Conservation (phyloP, 2,113 vertebrate species). For the Anseranas semipalmata region DNA sequence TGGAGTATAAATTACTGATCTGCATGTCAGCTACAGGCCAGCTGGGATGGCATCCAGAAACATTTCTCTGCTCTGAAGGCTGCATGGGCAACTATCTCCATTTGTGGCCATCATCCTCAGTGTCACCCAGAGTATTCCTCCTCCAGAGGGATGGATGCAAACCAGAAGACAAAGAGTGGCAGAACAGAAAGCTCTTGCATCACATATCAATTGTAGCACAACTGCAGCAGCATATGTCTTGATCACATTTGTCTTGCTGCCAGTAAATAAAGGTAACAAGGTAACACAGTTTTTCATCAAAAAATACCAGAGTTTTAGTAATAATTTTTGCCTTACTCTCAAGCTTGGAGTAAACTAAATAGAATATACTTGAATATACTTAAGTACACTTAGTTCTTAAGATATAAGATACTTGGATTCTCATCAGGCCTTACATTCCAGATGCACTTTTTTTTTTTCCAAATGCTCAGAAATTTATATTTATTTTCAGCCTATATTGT, state of each 20-base stretch:
- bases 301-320: not conserved
- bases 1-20: constrained; percentile 61
- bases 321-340: not conserved
- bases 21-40: not conserved
- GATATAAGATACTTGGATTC: not conserved
- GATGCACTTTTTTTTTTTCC: not conserved
- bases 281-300: accelerated
- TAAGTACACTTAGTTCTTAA: not conserved
- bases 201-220: not conserved
- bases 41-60: not conserved
- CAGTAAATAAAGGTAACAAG: not conserved
- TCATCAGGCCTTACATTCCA: not conserved
- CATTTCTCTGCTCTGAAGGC: not conserved
- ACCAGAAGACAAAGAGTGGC: not conserved
- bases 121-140: not conserved
- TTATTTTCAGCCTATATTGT: not conserved
- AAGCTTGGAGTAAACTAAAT: not conserved
- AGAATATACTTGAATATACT: not conserved
- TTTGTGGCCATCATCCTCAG: not conserved
- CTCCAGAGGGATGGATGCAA: not conserved
- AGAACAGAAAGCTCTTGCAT: not conserved
- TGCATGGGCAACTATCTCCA: not conserved
- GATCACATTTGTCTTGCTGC: not conserved
- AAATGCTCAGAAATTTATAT: not conserved
- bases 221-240: not conserved